These are phyloP conservation scores for Manis javanica DNA, from an alignment of 2,797 vertebrate genomes.

Conservation along the genomic window DNA sequence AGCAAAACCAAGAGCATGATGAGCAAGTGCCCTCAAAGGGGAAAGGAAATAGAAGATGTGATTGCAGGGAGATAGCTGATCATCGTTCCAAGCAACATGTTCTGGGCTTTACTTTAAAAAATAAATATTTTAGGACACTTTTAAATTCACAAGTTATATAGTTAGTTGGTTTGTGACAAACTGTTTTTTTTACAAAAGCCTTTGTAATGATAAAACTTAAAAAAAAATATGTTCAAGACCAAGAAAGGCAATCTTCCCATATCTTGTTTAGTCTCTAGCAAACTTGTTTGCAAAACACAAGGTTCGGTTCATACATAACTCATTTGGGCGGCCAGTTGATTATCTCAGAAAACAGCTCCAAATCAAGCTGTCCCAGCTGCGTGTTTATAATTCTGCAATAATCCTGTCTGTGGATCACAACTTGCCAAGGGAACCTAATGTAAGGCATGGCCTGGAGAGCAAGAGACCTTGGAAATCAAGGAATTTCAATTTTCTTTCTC, in stretches of 20 bases:
- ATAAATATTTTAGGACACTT: background rate
- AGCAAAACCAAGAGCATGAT: background rate
- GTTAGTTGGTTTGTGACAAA: background rate
- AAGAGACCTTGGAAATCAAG: background rate
- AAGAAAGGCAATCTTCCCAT: background rate
- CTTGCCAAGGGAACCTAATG: background rate
- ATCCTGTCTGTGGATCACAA: background rate
- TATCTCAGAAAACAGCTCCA: conserved; percentile 25
- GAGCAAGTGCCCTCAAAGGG: background rate
- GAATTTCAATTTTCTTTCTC: background rate
- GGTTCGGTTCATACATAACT: background rate
- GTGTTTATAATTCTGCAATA: background rate
- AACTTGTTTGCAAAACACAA: background rate
- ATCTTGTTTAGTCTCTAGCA: background rate
- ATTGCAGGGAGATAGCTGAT: background rate
- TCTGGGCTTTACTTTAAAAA: background rate
- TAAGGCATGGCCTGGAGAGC: background rate
- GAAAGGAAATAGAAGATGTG: background rate
- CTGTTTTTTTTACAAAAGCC: background rate
- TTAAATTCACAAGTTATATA: background rate
- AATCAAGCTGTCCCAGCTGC: background rate
- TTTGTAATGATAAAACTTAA: background rate
- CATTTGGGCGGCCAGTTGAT: background rate
- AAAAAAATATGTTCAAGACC: background rate
- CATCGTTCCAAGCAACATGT: background rate